Conservation (phyloP, 2,888 invertebrate species). For the Limnephilus lunatus region DNA sequence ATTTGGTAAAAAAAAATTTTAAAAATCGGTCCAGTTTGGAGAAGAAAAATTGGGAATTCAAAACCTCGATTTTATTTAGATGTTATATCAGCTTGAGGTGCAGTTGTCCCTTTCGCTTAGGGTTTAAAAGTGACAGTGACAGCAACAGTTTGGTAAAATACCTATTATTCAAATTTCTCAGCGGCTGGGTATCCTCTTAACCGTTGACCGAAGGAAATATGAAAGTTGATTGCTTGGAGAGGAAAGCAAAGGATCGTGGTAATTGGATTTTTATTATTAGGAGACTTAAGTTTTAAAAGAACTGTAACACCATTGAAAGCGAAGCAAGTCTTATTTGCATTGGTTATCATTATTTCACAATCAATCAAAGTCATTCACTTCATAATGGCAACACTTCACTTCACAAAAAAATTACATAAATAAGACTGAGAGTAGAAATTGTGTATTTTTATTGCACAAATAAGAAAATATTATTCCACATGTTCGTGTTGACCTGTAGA, state of each 20-base stretch:
- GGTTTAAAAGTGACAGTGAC: too few species aligned
- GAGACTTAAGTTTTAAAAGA: background rate
- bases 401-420: background rate
- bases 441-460: background rate
- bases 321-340: background rate
- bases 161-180: too few species aligned
- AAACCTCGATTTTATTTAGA: too few species aligned
- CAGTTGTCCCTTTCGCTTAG: too few species aligned
- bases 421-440: background rate
- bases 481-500: conserved; percentile 90
- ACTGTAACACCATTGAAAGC: background rate
- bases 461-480: conserved; percentile 76
- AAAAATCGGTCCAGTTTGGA: too few species aligned
- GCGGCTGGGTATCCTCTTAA: too few species aligned
- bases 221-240: background rate
- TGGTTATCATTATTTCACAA: background rate
- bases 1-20: too few species aligned
- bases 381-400: background rate
- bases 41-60: too few species aligned
- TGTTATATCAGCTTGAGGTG: too few species aligned
- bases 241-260: background rate
- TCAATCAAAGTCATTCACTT: background rate
- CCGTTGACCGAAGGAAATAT: background rate
- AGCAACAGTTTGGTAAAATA: too few species aligned
- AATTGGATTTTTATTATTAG: background rate